Evolutionary conservation across 2,888 invertebrate genomes (phyloP).

Genomic region (Patella depressa): DNA sequence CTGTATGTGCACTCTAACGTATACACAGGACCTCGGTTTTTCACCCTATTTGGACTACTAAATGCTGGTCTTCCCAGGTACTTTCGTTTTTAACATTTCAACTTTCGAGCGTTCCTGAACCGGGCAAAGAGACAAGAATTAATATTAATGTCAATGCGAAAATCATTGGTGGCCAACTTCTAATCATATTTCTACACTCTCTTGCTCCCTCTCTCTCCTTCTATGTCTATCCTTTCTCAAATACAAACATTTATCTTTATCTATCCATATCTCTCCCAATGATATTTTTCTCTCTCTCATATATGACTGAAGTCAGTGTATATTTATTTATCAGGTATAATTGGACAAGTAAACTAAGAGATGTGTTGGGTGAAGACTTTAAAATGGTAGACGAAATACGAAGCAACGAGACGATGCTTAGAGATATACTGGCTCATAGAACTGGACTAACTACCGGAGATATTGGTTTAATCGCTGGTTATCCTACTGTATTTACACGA

Average conservation of each 20-base stretch:
- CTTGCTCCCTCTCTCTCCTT: slow-evolving; percentile 8
- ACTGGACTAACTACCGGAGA: slow-evolving; percentile 20
- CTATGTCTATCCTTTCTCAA: background rate
- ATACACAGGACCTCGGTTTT: no score
- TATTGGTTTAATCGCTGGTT: slow-evolving; percentile 14
- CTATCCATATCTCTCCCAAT: background rate
- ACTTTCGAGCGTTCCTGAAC: no score
- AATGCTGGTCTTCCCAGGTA: no score
- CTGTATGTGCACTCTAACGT: no score
- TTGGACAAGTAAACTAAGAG: slow-evolving; percentile 15
- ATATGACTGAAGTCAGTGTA: background rate
- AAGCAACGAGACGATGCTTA: slow-evolving; percentile 19
- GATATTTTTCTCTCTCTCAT: slow-evolving; percentile 14
- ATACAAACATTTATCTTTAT: no score
- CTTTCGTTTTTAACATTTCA: no score
- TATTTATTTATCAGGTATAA: slow-evolving; percentile 15
- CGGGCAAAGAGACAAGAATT: no score
- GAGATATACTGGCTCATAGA: slow-evolving; percentile 22
- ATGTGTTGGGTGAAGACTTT: slow-evolving; percentile 27
- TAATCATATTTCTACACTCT: background rate
- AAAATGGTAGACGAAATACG: slow-evolving; percentile 10
- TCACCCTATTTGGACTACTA: no score
- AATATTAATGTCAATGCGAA: no score
- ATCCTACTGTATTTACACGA: background rate
- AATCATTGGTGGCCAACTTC: background rate